Evolutionary conservation across 2,888 invertebrate genomes (phyloP).

Genomic region (Ceriagrion tenellum): DNA sequence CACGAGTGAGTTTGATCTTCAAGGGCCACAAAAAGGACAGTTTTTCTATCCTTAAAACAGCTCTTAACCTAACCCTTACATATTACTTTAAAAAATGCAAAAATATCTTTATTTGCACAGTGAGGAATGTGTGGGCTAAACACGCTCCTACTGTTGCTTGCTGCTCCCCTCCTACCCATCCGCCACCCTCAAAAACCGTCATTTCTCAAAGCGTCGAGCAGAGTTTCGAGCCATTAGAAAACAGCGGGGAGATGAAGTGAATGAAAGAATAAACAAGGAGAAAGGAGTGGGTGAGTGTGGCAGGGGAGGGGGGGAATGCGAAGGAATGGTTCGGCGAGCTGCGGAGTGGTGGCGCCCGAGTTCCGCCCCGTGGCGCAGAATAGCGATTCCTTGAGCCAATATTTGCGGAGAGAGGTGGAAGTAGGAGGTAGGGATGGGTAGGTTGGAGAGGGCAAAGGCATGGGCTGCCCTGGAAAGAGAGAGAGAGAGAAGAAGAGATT

Average conservation of each 20-base stretch:
- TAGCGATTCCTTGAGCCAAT: slow-evolving; percentile 22
- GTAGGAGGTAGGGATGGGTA: neutral
- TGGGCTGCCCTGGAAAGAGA: too few species aligned
- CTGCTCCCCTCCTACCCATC: too few species aligned
- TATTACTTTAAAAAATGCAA: neutral
- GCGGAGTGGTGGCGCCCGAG: neutral
- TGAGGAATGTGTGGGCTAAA: neutral
- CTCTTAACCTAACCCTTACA: too few species aligned
- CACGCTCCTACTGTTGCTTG: too few species aligned
- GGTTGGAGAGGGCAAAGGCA: too few species aligned
- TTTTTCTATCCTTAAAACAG: too few species aligned
- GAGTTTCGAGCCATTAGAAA: neutral
- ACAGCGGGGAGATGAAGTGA: neutral
- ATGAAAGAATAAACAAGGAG: slow-evolving; percentile 11
- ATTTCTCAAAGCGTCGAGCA: neutral
- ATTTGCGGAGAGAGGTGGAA: neutral
- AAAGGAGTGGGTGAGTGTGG: neutral
- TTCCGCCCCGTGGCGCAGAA: slow-evolving; percentile 16
- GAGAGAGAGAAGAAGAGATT: too few species aligned
- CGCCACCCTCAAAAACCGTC: neutral
- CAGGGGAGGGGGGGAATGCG: neutral
- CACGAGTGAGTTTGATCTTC: too few species aligned
- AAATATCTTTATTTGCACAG: neutral
- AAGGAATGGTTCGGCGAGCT: neutral
- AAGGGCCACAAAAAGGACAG: too few species aligned